Conservation (phyloP, 2,113 vertebrate species). For the Urocynchramus pylzowi region DNA sequence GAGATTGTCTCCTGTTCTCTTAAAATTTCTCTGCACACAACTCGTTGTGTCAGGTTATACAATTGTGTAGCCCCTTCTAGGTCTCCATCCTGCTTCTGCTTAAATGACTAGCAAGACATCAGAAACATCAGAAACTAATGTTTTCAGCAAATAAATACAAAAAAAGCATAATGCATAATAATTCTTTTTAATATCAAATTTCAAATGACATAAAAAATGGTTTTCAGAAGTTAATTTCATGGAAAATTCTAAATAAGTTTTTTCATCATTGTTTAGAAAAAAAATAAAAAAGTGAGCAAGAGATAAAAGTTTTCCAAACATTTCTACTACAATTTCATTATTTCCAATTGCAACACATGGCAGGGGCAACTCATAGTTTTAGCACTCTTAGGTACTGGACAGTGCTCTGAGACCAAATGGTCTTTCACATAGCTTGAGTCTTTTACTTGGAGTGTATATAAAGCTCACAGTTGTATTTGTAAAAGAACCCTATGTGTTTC, state of each 20-base stretch:
- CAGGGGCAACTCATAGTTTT: background rate
- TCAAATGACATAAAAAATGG: background rate
- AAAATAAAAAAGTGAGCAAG: background rate
- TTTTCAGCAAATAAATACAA: background rate
- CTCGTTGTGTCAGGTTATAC: background rate
- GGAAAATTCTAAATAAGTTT: background rate
- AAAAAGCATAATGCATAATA: background rate
- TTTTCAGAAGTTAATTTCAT: background rate
- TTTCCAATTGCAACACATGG: background rate
- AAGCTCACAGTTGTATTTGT: background rate
- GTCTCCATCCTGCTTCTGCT: background rate
- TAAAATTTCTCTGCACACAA: background rate
- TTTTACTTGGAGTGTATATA: background rate
- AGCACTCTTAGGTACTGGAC: background rate
- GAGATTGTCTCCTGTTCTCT: background rate
- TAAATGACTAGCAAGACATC: background rate
- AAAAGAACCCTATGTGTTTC: background rate
- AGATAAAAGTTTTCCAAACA: background rate
- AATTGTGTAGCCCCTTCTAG: background rate
- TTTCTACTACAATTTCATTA: background rate
- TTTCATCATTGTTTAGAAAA: background rate
- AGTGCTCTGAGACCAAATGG: background rate
- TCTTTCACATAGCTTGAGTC: background rate
- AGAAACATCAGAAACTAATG: background rate
- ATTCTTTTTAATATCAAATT: background rate